phyloP scores from a whole-genome alignment of 2,888 invertebrate genomes.

The Cheilosia soror region DNA sequence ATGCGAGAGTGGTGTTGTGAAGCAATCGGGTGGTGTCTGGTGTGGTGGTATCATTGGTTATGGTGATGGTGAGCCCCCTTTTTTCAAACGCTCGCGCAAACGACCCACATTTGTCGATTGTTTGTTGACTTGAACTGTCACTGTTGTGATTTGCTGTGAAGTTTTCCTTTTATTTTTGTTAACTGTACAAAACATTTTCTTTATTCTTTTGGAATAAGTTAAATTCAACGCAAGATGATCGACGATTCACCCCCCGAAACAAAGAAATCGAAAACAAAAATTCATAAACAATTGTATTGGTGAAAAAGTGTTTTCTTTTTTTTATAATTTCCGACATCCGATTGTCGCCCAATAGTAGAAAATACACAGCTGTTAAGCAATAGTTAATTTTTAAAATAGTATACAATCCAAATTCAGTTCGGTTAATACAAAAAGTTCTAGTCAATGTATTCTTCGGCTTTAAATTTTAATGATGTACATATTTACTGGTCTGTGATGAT shows the following conservation, averaged over 20 bases:
- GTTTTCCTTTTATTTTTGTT: conserved; percentile 30
- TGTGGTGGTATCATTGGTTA: conserved; percentile 13
- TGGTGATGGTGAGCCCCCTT: conserved; percentile 66
- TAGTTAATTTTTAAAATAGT: conserved; percentile 22
- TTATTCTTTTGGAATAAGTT: conserved; percentile 6
- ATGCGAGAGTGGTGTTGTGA: conserved; percentile 3
- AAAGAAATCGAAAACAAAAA: conserved; percentile 65
- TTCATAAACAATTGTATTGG: conserved; percentile 67
- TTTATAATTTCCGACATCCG: conserved; percentile 49
- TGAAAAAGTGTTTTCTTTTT: conserved; percentile 46
- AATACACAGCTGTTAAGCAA: conserved; percentile 18
- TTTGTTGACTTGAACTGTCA: conserved; percentile 65
- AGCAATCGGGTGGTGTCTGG: conserved; percentile 16
- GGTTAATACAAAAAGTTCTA: conserved; percentile 17
- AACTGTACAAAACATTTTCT: conserved; percentile 69
- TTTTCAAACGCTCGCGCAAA: conserved; percentile 33
- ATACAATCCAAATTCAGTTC: not conserved
- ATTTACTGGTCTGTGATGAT: conserved; percentile 51
- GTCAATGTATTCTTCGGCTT: conserved; percentile 41
- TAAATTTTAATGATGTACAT: not conserved
- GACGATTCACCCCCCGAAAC: conserved; percentile 55
- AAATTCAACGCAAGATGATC: conserved; percentile 57
- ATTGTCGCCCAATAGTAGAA: conserved; percentile 33
- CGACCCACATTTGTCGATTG: conserved; percentile 70
- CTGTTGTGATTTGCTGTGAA: conserved; percentile 18